Evolutionary conservation across 2,113 vertebrate genomes (phyloP), one percentile per base, ranked within the genome.

Genomic region (Jaculus jaculus): DNA sequence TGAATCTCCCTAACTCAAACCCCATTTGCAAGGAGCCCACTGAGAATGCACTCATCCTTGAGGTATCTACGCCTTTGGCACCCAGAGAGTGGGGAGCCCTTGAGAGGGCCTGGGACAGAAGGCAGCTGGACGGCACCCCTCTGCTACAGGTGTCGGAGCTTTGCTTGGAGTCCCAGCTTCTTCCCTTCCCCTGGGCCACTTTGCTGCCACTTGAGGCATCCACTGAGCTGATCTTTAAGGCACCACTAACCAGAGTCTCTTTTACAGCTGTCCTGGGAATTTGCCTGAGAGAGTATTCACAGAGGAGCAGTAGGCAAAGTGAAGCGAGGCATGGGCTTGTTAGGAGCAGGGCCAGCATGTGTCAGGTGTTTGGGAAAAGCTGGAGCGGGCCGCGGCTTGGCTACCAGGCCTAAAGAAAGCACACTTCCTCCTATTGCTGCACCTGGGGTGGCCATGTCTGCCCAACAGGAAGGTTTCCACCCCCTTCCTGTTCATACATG

Each of bases 131-230:
- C 51, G 17, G 80, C 24, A 4, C 16, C 7, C 16, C 9, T 66
- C 69, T 8, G 32, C 2, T 24, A 0, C 0, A 2, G 54, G 28
- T 3, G 11, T 74, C 58, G 4, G 58, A 58, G 23, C 28, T 3
- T 15, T 1, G 5, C 0, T 9, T 0, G 1, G 28, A 32, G 47
- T 13, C 37, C 24, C 4, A 13, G 24, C 0, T 15, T 13, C 2
- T 23, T 13, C 54, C 15, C 21, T 32, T 66, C 15, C 74, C 58
- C 7, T 34, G 37, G 32, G 11, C 42, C 10, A 54, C 23, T 47
- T 58, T 17, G 0, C 23, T 20, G 21, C 7, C 7, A 20, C 60
- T 68, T 4, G 68, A 68, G 34, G 30, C 18, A 15, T 23, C 26
- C 71, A 32, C 51, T 28, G 68, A 28, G 18, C 73, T 60, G 21